These are phyloP conservation scores for Ciconia nigra DNA, from an alignment of 2,797 vertebrate genomes.

Conservation along the genomic window DNA sequence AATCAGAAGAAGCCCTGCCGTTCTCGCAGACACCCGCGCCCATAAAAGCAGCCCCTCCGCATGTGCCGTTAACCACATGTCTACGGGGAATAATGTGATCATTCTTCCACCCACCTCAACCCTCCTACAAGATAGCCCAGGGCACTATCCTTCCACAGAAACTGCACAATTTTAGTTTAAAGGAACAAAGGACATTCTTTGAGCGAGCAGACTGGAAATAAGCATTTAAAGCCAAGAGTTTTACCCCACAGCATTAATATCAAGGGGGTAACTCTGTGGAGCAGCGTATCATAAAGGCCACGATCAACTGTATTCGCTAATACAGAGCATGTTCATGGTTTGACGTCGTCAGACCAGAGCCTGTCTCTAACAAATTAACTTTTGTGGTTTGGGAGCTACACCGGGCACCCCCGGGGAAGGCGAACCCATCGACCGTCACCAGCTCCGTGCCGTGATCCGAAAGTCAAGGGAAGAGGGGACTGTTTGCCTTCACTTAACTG, in stretches of 20 bases:
- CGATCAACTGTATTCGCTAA: accelerated
- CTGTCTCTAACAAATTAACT: not conserved
- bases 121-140: not conserved
- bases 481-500: not conserved
- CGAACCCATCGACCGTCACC: accelerated
- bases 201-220: not conserved
- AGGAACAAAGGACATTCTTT: slow-evolving; percentile 10
- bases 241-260: not conserved
- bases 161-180: not conserved
- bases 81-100: slow-evolving; percentile 4
- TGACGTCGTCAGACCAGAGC: accelerated
- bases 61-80: not conserved
- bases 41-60: not conserved
- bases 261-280: not conserved
- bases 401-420: accelerated
- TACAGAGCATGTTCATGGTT: accelerated
- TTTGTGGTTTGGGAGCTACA: not conserved
- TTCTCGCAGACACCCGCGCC: not conserved
- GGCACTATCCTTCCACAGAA: not conserved
- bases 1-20: not conserved
- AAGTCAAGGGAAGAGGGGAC: not conserved
- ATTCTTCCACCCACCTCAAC: slow-evolving; percentile 51
- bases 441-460: accelerated
- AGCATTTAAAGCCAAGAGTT: not conserved
- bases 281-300: not conserved